Percentiles rank a stretch among this genome's conserved stretches.
Evolutionary conservation across 2,888 invertebrate species (phyloP).

Genomic region (Diaphora mendica): DNA sequence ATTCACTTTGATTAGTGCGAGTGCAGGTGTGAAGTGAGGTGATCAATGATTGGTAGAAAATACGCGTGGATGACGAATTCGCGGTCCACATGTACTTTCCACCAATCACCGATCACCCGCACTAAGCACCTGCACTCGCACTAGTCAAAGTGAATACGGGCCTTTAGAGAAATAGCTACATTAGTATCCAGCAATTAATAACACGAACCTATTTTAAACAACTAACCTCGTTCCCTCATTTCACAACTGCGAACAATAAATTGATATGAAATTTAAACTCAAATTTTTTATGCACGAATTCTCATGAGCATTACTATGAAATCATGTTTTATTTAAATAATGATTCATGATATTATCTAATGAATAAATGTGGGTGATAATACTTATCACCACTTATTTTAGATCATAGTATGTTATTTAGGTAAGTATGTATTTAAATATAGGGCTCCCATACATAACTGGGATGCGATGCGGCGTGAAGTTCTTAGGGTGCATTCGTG

Average conservation of each 20-base stretch:
- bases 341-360: constrained; percentile 2
- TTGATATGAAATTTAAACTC: constrained; percentile 30
- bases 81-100: too few species aligned
- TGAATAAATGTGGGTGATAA: constrained; percentile 1
- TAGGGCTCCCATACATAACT: too few species aligned
- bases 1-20: too few species aligned
- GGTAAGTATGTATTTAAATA: neutral
- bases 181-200: neutral
- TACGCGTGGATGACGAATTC: too few species aligned
- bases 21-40: too few species aligned
- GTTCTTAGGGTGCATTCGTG: too few species aligned
- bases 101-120: too few species aligned
- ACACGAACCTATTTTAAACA: neutral
- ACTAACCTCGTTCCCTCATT: constrained; percentile 25
- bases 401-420: neutral
- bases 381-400: neutral
- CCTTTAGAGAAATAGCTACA: too few species aligned
- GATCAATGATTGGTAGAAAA: too few species aligned
- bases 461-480: too few species aligned
- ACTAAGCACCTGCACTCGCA: too few species aligned
- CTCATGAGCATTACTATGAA: constrained; percentile 15
- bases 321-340: constrained; percentile 5
- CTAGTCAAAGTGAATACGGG: too few species aligned
- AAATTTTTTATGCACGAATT: constrained; percentile 19
- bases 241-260: neutral